Evolutionary conservation across 2,888 invertebrate genomes (phyloP).

Genomic region (Pardosa pseudoannulata): DNA sequence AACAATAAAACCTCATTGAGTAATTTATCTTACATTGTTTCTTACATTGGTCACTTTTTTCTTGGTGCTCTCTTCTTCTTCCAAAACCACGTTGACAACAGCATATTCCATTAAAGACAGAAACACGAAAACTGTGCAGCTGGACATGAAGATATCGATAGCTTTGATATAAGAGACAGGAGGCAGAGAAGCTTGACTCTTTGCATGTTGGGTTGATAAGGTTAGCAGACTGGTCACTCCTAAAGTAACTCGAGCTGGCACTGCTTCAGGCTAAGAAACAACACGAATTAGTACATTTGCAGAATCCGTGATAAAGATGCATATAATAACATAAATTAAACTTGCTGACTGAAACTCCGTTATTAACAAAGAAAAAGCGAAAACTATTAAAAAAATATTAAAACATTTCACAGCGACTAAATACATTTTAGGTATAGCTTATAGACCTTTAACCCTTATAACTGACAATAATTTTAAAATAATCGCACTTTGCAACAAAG

Average conservation of each 20-base stretch:
- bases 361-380: no score
- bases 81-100: constrained; percentile 79
- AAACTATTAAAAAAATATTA: no score
- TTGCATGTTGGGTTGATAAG: constrained; percentile 94
- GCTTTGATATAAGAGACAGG: constrained; percentile 92
- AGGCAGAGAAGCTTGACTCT: constrained; percentile 92
- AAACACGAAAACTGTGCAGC: constrained; percentile 79
- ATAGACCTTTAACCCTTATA: no score
- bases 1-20: no score
- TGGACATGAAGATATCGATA: constrained; percentile 79
- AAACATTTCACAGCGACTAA: no score
- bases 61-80: constrained; percentile 79
- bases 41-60: constrained; percentile 59
- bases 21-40: background rate
- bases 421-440: no score
- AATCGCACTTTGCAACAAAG: no score
- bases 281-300: no score
- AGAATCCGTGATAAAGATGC: no score
- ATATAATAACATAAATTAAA: no score
- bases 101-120: constrained; percentile 79
- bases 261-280: constrained; percentile 79
- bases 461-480: no score
- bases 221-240: constrained; percentile 79
- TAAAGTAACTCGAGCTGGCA: constrained; percentile 68
- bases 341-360: no score